Evolutionary conservation across 2,888 invertebrate species (phyloP), one percentile per base, ranked within the genome.

Genomic region (Nezara viridula): DNA sequence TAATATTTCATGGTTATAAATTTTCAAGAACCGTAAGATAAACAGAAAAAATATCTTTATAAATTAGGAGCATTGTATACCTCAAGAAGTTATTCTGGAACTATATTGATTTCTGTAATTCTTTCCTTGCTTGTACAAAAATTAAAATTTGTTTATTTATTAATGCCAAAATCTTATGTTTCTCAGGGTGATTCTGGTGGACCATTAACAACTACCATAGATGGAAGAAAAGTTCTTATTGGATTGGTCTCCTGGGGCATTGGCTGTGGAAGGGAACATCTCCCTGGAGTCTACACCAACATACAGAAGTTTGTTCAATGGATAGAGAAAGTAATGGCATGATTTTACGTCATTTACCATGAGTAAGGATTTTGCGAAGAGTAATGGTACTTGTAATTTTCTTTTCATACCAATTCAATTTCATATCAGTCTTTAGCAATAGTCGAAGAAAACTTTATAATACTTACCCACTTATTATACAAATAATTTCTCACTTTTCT

Each of bases 211-310:
- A 94, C 97, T 92, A 95, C 96, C 47, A 94, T 97, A 89, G 97
- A 98, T 90, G 98, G 98, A 9, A 95, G 97, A 86, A 96, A 96
- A 93, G 97, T 97, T 55, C 94, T 98, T 37, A 96, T 98, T 60
- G 98, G 98, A 0, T 94, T 98, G 0, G 98, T 97, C 0, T 97
- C 97, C 0, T 98, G 98, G 98, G 97, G 97, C 90, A 98, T 98
- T 91, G 97, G 97, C 89, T 98, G 98, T 92, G 98, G 98, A 0
- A 94, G 98, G 0, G 97, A 98, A 92, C 97, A 98, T 92, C 93
- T 98, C 14, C 98, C 98, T 0, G 98, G 98, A 3, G 98, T 98
- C 10, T 98, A 98, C 92, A 98, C 98, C 0, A 98, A 98, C 92
- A 97, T 98, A 92, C 97, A 98, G 92, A 97, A 97, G 92, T 98